Conservation (phyloP, 2,797 vertebrate species). For the Columba guinea region DNA sequence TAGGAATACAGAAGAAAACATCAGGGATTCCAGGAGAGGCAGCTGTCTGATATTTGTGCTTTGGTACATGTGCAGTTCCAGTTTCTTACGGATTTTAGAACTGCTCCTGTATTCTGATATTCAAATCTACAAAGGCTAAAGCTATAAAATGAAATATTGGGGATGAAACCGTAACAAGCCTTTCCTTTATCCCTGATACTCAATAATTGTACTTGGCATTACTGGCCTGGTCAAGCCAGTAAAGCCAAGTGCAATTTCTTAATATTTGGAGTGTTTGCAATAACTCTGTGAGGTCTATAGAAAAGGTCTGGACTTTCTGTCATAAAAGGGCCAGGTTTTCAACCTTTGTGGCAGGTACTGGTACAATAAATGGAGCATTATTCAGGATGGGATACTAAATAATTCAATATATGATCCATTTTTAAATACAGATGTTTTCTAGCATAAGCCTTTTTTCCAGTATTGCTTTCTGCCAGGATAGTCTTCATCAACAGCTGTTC, state of each 20-base stretch:
- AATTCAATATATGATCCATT: not conserved
- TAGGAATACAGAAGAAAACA: not conserved
- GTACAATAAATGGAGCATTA: not conserved
- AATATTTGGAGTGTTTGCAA: not conserved
- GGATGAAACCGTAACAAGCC: not conserved
- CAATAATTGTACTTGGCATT: not conserved
- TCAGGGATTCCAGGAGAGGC: not conserved
- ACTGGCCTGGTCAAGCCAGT: not conserved
- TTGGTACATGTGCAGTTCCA: not conserved
- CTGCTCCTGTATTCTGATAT: not conserved
- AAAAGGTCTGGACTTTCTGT: not conserved
- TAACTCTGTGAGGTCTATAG: not conserved
- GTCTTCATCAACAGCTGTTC: not conserved
- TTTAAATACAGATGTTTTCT: not conserved
- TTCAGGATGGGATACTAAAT: not conserved
- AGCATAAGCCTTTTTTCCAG: not conserved
- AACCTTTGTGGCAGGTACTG: not conserved
- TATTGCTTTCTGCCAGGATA: not conserved
- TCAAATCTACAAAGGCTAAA: not conserved
- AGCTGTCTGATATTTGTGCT: not conserved
- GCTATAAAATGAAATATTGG: not conserved
- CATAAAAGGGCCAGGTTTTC: not conserved
- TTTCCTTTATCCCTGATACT: not conserved
- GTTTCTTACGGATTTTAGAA: not conserved
- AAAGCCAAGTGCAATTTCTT: constrained; percentile 1